Conservation (phyloP, 2,113 vertebrate species). For the Ammospiza nelsoni region DNA sequence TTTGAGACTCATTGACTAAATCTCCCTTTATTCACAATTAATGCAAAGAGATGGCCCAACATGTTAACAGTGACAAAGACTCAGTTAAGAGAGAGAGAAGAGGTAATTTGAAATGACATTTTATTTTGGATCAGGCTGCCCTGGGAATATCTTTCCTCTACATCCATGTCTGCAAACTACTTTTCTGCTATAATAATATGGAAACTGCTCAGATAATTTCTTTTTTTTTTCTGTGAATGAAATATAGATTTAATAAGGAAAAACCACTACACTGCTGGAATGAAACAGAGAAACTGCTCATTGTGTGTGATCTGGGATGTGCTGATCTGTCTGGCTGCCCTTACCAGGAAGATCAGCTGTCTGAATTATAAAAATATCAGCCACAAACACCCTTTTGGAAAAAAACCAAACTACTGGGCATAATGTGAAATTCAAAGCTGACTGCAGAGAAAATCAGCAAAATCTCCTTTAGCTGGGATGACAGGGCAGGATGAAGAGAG, state of each 20-base stretch:
- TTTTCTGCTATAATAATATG: neutral
- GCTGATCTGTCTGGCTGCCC: neutral
- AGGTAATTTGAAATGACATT: neutral
- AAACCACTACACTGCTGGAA: neutral
- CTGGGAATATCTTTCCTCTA: neutral
- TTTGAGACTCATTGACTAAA: conserved; percentile 20
- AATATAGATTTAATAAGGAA: neutral
- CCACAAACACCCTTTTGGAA: neutral
- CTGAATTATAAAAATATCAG: neutral
- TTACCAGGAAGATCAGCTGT: neutral
- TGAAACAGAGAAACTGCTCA: neutral
- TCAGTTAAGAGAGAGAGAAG: neutral
- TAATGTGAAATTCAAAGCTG: neutral
- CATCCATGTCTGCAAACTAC: neutral
- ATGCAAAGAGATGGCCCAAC: neutral
- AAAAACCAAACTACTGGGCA: neutral
- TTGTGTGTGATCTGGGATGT: neutral
- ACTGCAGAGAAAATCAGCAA: conserved; percentile 6
- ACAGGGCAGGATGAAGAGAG: neutral
- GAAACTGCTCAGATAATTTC: neutral
- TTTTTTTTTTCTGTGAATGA: neutral
- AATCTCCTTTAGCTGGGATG: neutral
- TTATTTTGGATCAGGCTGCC: neutral
- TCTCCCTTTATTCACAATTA: conserved; percentile 8
- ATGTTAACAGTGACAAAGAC: neutral